Conservation (phyloP, 2,888 invertebrate species). For the Nemotelus pantherinus region DNA sequence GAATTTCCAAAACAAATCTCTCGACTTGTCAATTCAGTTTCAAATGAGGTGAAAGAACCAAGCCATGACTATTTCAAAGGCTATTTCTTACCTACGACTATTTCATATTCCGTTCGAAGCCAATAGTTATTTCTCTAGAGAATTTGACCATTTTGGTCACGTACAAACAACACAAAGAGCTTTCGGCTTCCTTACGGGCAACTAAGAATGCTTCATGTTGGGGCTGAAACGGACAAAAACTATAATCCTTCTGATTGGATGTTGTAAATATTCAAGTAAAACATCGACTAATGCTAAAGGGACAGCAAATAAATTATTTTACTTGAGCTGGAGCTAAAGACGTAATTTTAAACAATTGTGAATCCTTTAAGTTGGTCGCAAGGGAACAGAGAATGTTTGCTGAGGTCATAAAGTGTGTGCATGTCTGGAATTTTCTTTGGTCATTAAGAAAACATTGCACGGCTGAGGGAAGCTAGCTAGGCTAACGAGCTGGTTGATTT, state of each 20-base stretch:
- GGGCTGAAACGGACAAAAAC: not conserved
- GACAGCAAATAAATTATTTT: conserved; percentile 20
- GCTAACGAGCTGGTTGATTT: not conserved
- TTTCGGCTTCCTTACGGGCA: not conserved
- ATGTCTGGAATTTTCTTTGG: not conserved
- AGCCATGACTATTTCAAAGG: not conserved
- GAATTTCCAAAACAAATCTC: too few species aligned
- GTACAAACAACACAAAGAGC: conserved; percentile 13
- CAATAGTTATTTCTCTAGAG: not conserved
- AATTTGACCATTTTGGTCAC: conserved; percentile 12
- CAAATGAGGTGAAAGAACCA: too few species aligned
- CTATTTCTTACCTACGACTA: not conserved
- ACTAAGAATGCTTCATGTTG: not conserved
- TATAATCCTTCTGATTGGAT: not conserved
- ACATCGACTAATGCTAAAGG: conserved; percentile 1
- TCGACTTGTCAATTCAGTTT: too few species aligned
- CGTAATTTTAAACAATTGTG: conserved; percentile 12
- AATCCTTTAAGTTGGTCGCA: not conserved
- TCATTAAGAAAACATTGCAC: not conserved
- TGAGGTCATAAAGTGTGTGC: not conserved
- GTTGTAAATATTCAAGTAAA: not conserved
- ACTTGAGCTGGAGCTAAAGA: not conserved
- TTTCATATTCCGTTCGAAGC: conserved; percentile 14
- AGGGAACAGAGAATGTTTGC: not conserved
- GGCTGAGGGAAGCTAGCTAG: not conserved